Conservation (phyloP, 2,797 vertebrate species). For the Mallotus villosus region DNA sequence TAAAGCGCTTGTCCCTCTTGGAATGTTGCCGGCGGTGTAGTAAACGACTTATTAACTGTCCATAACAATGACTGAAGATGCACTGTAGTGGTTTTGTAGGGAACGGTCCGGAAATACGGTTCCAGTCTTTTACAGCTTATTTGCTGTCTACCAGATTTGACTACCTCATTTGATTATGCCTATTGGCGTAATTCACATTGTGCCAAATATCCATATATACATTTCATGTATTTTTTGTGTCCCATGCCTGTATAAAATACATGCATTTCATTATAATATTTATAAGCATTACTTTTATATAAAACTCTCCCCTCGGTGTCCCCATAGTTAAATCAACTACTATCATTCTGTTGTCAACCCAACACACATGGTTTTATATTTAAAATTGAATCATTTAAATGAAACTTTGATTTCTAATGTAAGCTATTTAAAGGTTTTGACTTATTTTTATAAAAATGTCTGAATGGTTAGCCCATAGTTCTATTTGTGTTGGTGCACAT, state of each 20-base stretch:
- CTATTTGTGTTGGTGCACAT: neutral
- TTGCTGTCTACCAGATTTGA: neutral
- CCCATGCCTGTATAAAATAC: too few relatives aligned
- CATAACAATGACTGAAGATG: conserved; percentile 32
- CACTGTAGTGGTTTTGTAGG: neutral
- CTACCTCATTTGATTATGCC: neutral
- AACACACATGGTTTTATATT: too few relatives aligned
- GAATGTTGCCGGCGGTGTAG: conserved; percentile 47
- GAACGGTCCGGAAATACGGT: neutral
- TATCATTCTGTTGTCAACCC: too few relatives aligned
- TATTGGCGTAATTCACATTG: too few relatives aligned
- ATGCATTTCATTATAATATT: neutral
- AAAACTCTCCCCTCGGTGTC: too few relatives aligned
- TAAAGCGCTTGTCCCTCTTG: conserved; percentile 41
- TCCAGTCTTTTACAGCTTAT: conserved; percentile 8
- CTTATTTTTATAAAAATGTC: neutral
- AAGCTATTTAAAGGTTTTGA: neutral
- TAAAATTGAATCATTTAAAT: too few relatives aligned
- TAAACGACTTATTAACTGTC: conserved; percentile 52
- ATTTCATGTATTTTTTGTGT: too few relatives aligned
- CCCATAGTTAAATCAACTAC: too few relatives aligned
- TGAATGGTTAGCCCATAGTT: neutral
- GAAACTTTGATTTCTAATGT: too few relatives aligned
- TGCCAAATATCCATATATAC: too few relatives aligned
- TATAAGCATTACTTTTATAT: too few relatives aligned